phyloP scores from a whole-genome alignment of 2,888 invertebrate species.

The Ichneumoninae sp. region DNA sequence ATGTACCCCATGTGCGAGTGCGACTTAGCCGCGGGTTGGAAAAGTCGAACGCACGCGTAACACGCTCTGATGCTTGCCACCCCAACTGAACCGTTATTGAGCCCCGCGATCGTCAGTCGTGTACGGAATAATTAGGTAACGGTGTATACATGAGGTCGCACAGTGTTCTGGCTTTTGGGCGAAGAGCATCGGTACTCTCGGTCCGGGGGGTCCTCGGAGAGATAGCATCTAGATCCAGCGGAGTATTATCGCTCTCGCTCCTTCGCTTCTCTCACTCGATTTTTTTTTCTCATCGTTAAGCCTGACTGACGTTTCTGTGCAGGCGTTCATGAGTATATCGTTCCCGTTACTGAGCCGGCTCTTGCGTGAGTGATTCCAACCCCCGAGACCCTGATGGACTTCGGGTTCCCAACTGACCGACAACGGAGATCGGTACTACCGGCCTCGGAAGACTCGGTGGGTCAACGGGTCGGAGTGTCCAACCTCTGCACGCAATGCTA shows the following conservation, averaged over 20 bases:
- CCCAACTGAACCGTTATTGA: constrained; percentile 38
- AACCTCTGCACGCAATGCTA: background rate
- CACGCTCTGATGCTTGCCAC: constrained; percentile 57
- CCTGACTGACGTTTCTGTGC: constrained; percentile 82
- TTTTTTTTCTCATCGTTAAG: constrained; percentile 72
- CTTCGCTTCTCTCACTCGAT: constrained; percentile 48
- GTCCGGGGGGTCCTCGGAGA: constrained; percentile 49
- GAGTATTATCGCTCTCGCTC: constrained; percentile 48
- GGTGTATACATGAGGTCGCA: constrained; percentile 69
- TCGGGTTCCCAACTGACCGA: background rate
- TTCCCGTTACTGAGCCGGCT: constrained; percentile 40
- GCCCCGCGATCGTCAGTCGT: constrained; percentile 36
- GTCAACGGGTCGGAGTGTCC: background rate
- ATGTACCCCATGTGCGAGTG: constrained; percentile 6
- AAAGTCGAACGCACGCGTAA: constrained; percentile 62
- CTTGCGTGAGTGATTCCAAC: constrained; percentile 57
- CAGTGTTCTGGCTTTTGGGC: constrained; percentile 55
- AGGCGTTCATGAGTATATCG: constrained; percentile 74
- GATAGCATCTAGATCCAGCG: constrained; percentile 79
- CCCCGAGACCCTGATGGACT: constrained; percentile 31
- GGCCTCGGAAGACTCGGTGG: background rate
- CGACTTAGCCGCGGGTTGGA: constrained; percentile 15
- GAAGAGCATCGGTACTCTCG: constrained; percentile 57
- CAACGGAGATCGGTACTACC: background rate
- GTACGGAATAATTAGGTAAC: constrained; percentile 79